phyloP scores from a whole-genome alignment of 2,888 invertebrate species.

The Pyrochroa serraticornis region DNA sequence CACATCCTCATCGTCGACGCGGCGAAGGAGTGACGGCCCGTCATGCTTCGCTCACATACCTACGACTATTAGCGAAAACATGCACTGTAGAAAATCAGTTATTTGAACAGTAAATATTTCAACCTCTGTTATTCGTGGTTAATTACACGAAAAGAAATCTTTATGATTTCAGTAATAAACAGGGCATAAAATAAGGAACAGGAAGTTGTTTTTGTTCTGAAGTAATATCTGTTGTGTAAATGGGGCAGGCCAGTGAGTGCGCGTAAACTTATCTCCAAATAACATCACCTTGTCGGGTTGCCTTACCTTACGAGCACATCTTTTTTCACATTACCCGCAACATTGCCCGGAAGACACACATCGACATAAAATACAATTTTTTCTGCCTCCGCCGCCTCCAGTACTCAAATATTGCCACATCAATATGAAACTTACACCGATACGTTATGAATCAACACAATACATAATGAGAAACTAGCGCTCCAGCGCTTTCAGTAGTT shows the following conservation, averaged over 20 bases:
- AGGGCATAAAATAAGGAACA: slow-evolving; percentile 28
- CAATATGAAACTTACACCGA: too few species aligned
- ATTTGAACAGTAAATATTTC: not conserved
- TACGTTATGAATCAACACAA: too few species aligned
- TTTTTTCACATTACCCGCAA: too few species aligned
- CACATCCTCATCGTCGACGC: slow-evolving; percentile 21
- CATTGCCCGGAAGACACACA: too few species aligned
- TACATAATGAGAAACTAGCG: too few species aligned
- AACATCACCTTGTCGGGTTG: not conserved
- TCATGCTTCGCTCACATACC: slow-evolving; percentile 15
- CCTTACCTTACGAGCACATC: too few species aligned
- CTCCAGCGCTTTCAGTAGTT: too few species aligned
- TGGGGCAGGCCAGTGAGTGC: slow-evolving; percentile 13
- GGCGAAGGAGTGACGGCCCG: slow-evolving; percentile 19
- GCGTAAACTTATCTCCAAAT: slow-evolving; percentile 1
- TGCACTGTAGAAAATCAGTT: slow-evolving; percentile 9
- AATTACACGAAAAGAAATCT: slow-evolving; percentile 21
- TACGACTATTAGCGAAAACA: slow-evolving; percentile 17
- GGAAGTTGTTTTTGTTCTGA: slow-evolving; percentile 13
- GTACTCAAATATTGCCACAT: too few species aligned
- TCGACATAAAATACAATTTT: too few species aligned
- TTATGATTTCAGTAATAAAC: slow-evolving; percentile 19
- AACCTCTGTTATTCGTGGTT: slow-evolving; percentile 15
- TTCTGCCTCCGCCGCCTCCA: too few species aligned
- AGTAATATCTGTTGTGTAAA: slow-evolving; percentile 16